These are phyloP conservation scores for Metellina segmentata DNA, from an alignment of 2,888 invertebrate species.

Conservation along the genomic window DNA sequence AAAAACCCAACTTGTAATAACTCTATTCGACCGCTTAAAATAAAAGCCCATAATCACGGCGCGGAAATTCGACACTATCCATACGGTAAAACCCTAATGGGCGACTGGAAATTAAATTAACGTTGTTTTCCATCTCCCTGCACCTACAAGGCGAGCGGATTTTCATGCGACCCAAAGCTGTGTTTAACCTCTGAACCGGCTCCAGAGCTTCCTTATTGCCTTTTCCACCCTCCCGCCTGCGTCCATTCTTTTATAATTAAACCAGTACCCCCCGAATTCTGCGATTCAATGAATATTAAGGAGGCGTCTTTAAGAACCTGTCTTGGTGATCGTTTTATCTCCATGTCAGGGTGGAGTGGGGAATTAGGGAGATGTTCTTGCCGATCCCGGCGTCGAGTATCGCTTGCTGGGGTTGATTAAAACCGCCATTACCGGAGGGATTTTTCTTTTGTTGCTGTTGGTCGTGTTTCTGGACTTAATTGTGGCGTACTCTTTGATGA, in stretches of 20 bases:
- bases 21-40: conserved; percentile 57
- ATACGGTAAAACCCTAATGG: conserved; percentile 48
- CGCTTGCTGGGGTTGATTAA: too few relatives aligned
- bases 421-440: too few relatives aligned
- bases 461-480: too few relatives aligned
- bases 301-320: conserved; percentile 42
- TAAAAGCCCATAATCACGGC: conserved; percentile 56
- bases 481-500: too few relatives aligned
- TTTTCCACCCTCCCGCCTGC: not conserved
- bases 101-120: conserved; percentile 68
- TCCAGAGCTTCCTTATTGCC: conserved; percentile 68
- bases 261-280: not conserved
- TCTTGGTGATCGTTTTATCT: conserved; percentile 1
- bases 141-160: not conserved
- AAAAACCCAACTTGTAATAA: conserved; percentile 59
- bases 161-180: conserved; percentile 43
- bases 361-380: conserved; percentile 39
- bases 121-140: conserved; percentile 25
- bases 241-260: conserved; percentile 52
- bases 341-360: conserved; percentile 28
- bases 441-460: too few relatives aligned
- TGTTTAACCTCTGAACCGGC: conserved; percentile 63
- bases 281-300: conserved; percentile 71
- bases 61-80: conserved; percentile 22
- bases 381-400: not conserved